phyloP scores from a whole-genome alignment of 1,140 invertebrate species.

The Zaprionus capensis region DNA sequence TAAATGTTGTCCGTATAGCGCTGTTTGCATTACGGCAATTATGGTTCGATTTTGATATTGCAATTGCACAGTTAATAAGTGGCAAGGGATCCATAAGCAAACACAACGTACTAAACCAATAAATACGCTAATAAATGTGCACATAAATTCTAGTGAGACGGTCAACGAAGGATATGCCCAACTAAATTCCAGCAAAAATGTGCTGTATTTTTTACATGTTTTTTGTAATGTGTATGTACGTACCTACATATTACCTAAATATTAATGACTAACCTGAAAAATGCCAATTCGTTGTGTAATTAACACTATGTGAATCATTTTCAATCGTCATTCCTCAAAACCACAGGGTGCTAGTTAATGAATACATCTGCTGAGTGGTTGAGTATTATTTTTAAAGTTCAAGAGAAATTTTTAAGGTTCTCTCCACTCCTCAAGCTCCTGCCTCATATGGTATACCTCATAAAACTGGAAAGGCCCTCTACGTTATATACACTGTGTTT shows the following conservation, averaged over 20 bases:
- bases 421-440: too few relatives aligned
- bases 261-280: too few relatives aligned
- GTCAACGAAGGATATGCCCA: neutral
- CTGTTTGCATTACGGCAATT: constrained; percentile 21
- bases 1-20: constrained; percentile 35
- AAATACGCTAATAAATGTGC: constrained; percentile 11
- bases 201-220: neutral
- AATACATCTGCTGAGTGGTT: too few relatives aligned
- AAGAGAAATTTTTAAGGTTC: neutral
- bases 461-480: neutral
- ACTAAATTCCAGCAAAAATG: neutral
- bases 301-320: too few relatives aligned
- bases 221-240: too few relatives aligned
- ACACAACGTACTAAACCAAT: constrained; percentile 3
- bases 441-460: neutral
- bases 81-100: constrained; percentile 17
- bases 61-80: constrained; percentile 28
- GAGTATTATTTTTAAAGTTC: too few relatives aligned
- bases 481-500: neutral
- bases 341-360: too few relatives aligned
- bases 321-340: too few relatives aligned
- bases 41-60: constrained; percentile 20
- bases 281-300: too few relatives aligned
- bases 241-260: too few relatives aligned
- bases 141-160: neutral